Evolutionary conservation across 2,113 vertebrate species (phyloP), one percentile per base, ranked within the genome.

Genomic region (Aptenodytes forsteri): DNA sequence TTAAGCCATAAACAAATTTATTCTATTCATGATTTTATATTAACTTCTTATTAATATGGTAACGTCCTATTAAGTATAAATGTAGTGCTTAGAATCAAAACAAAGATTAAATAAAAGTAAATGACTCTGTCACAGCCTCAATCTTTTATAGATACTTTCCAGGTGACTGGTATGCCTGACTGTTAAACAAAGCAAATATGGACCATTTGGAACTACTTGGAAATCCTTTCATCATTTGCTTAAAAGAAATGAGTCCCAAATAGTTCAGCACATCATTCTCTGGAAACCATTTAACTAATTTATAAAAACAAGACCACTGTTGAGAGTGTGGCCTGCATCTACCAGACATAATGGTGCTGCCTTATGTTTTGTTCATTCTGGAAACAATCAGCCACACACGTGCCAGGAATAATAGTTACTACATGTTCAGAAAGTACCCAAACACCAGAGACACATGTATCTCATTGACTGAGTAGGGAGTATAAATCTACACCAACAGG

Each of bases 281-380:
- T 97, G 97, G 97, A 97, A 98, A 87, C 76, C 75, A 97, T 97
- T 97, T 97, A 97, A 78, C 96, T 96, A 95, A 97, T 97, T 97
- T 97, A 96, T 93, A 85, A 91, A 96, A 97, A 91, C 91, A 97
- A 96, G 95, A 69, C 93, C 94, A 92, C 96, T 86, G 91, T 97
- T 94, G 65, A 82, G 87, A 95, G 91, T 77, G 90, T 91, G 80
- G 92, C 50, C 94, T 94, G 89, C 71, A 76, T 95, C 93, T 93
- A 95, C 71, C 71, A 91, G 83, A 46, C 89, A 61, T 96, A 97
- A 96, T 71, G 87, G 71, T 94, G 65, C 76, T 94, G 96, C 94
- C 78, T 96, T 87, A 61, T 94, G 95, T 90, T 96, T 94, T 89
- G 73, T 55, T 95, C 94, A 64, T 95, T 97, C 97, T 98, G 97